A percentile compares a stretch with the other conserved stretches of the same genome.
Conservation (phyloP, 2,113 vertebrate species). For the Protobothrops mucrosquamatus region DNA sequence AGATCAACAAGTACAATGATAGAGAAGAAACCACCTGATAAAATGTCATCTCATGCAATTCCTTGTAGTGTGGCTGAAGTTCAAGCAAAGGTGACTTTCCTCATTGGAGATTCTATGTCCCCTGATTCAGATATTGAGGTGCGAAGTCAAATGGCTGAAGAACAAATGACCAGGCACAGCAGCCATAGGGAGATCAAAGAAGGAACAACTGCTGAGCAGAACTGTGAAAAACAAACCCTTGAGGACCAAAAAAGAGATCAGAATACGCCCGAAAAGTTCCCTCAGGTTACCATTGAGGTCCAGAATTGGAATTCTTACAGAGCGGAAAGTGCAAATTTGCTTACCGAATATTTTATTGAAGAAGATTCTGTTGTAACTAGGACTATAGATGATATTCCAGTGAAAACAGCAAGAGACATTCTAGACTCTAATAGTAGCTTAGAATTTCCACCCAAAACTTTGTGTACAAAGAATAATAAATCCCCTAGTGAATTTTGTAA, state of each 20-base stretch:
- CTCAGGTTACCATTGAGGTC: constrained; percentile 69
- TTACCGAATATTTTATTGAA: constrained; percentile 85
- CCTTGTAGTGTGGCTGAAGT: constrained; percentile 66
- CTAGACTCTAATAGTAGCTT: constrained; percentile 64
- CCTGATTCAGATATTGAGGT: constrained; percentile 95
- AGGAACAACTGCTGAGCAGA: constrained; percentile 55
- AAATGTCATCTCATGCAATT: constrained; percentile 66
- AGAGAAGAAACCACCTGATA: constrained; percentile 92
- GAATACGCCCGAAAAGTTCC: constrained; percentile 68
- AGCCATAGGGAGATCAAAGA: constrained; percentile 73
- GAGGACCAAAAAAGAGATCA: constrained; percentile 84
- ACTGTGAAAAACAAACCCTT: constrained; percentile 67
- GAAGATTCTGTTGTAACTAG: constrained; percentile 82
- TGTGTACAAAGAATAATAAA: constrained; percentile 58
- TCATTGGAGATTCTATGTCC: constrained; percentile 97
- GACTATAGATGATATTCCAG: constrained; percentile 82
- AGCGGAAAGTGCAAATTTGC: constrained; percentile 78
- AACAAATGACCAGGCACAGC: constrained; percentile 81
- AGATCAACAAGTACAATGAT: constrained; percentile 67
- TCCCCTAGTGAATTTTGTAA: constrained; percentile 68
- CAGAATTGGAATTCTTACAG: constrained; percentile 75
- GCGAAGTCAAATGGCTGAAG: constrained; percentile 77
- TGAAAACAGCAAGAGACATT: constrained; percentile 62
- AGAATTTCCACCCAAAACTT: constrained; percentile 68
- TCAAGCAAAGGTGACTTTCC: constrained; percentile 90